A percentile compares a stretch with the other conserved stretches of the same genome.
Evolutionary conservation across 2,113 vertebrate species (phyloP).

Genomic region (Polypterus bichir): DNA sequence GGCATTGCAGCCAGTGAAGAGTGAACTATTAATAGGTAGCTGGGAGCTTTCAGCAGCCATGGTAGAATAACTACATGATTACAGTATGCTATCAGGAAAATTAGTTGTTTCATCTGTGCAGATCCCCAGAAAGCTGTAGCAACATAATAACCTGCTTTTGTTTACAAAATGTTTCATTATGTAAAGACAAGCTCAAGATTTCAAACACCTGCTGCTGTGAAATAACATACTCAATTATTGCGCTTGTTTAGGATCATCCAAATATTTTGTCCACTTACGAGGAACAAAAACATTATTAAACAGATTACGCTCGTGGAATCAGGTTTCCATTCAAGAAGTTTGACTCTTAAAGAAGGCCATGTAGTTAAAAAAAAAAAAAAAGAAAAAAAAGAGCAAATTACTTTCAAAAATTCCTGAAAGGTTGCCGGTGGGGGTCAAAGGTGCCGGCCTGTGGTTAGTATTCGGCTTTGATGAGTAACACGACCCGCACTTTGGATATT

Average conservation of each 20-base stretch:
- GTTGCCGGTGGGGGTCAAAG: slow-evolving; percentile 56
- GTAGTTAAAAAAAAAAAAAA: slow-evolving; percentile 1
- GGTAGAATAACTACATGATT: slow-evolving; percentile 55
- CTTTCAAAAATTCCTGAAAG: slow-evolving; percentile 43
- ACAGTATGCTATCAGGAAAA: slow-evolving; percentile 63
- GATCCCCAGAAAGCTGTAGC: slow-evolving; percentile 55
- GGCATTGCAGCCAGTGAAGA: slow-evolving; percentile 26
- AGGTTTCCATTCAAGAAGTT: slow-evolving; percentile 44
- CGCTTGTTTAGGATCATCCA: slow-evolving; percentile 66
- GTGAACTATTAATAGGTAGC: slow-evolving; percentile 44
- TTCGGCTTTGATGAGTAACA: slow-evolving; percentile 67
- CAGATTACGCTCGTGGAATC: slow-evolving; percentile 60
- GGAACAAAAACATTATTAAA: slow-evolving; percentile 66
- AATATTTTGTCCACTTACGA: slow-evolving; percentile 81
- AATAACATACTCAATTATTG: slow-evolving; percentile 60
- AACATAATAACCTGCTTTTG: slow-evolving; percentile 63
- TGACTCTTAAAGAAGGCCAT: slow-evolving; percentile 34
- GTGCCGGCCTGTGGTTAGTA: slow-evolving; percentile 55
- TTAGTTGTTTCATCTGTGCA: slow-evolving; percentile 56
- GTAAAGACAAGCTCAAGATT: slow-evolving; percentile 51
- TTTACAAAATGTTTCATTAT: slow-evolving; percentile 75
- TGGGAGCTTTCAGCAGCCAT: slow-evolving; percentile 44
- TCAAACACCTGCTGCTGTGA: slow-evolving; percentile 54
- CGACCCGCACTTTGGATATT: slow-evolving; percentile 51
- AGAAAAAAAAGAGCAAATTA: slow-evolving; percentile 43